Conservation (phyloP, 2,888 invertebrate species). For the Bibio marci region DNA sequence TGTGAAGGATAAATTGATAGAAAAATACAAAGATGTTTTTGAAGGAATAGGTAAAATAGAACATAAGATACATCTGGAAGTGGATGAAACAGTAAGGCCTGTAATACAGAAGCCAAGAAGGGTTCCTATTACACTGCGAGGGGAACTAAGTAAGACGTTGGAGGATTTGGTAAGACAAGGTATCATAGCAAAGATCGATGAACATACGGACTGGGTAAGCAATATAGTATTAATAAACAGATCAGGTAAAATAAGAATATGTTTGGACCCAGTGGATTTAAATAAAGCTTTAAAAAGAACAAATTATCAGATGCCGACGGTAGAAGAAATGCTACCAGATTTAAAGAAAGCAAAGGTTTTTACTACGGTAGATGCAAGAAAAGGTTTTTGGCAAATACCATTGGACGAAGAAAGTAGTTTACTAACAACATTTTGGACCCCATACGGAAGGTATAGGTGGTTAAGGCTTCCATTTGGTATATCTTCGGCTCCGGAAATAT, state of each 20-base stretch:
- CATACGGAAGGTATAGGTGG: slow-evolving; percentile 7
- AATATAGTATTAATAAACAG: slow-evolving; percentile 15
- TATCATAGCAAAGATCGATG: slow-evolving; percentile 8
- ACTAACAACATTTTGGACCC: slow-evolving; percentile 14
- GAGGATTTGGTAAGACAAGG: not conserved
- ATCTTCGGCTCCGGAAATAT: slow-evolving; percentile 12
- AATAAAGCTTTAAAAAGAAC: slow-evolving; percentile 12
- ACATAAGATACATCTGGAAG: not conserved
- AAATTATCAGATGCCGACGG: slow-evolving; percentile 12
- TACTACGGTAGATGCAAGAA: slow-evolving; percentile 13
- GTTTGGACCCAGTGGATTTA: slow-evolving; percentile 14
- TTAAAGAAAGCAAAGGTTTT: slow-evolving; percentile 11
- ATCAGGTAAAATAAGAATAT: slow-evolving; percentile 13
- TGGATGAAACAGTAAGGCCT: not conserved
- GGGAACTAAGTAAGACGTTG: not conserved
- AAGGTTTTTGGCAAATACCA: slow-evolving; percentile 9
- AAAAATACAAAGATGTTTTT: not conserved
- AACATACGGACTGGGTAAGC: slow-evolving; percentile 7
- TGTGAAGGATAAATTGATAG: slow-evolving; percentile 5
- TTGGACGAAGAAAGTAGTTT: slow-evolving; percentile 17
- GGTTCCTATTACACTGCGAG: slow-evolving; percentile 3
- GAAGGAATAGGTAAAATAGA: not conserved
- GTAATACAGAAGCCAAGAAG: not conserved
- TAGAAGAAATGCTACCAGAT: slow-evolving; percentile 11
- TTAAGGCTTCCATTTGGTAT: slow-evolving; percentile 13